Evolutionary conservation across 2,888 invertebrate species (phyloP), one percentile per base, ranked within the genome.

Genomic region (Lamellibrachia columna): DNA sequence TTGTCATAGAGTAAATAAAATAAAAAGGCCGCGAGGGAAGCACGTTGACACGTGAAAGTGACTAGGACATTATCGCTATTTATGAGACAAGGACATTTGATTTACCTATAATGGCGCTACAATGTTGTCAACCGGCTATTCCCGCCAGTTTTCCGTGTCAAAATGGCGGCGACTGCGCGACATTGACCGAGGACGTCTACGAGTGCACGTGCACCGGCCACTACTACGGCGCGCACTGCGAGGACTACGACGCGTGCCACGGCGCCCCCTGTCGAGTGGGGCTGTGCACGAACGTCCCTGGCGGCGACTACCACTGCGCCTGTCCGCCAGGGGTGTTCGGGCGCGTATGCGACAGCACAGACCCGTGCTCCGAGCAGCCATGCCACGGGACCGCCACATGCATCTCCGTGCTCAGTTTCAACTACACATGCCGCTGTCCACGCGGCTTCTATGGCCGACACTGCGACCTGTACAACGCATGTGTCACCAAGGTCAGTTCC

Each of bases 341-440:
- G 0, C 92, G 55, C 28, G 75, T 90, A 0, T 94, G 94, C 92
- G 93, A 94, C 91, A 94, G 93, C 52, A 90, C 91, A 8, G 92
- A 94, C 92, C 94, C 94, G 28, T 94, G 94, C 90, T 58, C 93
- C 11, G 94, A 93, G 28, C 90, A 91, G 58, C 94, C 94, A 2
- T 94, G 94, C 40, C 55, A 90, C 53, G 90, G 93, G 60, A 93
- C 93, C n/a, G 94, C 92, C 22, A 93, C 93, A 15, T 94, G 94
- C 91, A 75, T 75, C 75, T 75, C 75, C 75, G 75, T 75, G 75
- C 75, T 75, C 75, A 22, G 75, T n/a, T 75, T 75, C 75, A 75
- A 75, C n/a, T 95, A 94, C 92, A 90, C 90, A 40, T 94, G 94
- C 92, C 93, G 93, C 55, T 94, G 94, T 92, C 92, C 90, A 28